Conservation (phyloP, 2,113 vertebrate genomes). For the Ariopsis seemanni region DNA sequence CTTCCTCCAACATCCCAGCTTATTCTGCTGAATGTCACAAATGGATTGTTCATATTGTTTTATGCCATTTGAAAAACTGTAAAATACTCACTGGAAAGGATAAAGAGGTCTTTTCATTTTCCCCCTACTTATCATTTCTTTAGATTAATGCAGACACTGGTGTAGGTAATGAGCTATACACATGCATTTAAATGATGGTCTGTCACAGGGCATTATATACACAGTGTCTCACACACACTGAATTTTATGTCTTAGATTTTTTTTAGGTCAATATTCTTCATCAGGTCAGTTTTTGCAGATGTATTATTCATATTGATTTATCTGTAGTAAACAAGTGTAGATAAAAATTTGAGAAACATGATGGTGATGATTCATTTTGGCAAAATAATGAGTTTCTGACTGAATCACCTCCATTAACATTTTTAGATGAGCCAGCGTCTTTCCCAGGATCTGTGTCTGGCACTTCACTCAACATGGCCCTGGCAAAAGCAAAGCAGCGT, state of each 20-base stretch:
- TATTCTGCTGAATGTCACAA: not conserved
- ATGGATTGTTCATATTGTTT: not conserved
- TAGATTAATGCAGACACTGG: not conserved
- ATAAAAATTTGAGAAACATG: not conserved
- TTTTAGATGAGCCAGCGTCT: constrained; percentile 13
- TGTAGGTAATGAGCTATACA: not conserved
- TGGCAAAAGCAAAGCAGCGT: constrained; percentile 25
- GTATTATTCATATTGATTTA: not conserved
- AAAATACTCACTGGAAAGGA: not conserved
- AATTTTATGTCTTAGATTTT: not conserved
- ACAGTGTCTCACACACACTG: not conserved
- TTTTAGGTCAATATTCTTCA: not conserved
- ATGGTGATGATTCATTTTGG: not conserved
- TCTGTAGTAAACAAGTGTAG: constrained; percentile 4
- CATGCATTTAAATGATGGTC: not conserved
- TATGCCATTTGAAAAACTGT: not conserved
- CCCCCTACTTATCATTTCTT: not conserved
- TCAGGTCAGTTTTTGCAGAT: not conserved
- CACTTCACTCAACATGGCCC: constrained; percentile 32
- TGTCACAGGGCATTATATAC: not conserved
- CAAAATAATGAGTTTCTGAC: not conserved
- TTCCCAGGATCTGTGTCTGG: constrained; percentile 11
- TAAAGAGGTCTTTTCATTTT: not conserved
- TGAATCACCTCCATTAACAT: not conserved
- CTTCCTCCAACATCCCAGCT: not conserved